Evolutionary conservation across 2,113 vertebrate genomes (phyloP).

Genomic region (Python bivittatus): DNA sequence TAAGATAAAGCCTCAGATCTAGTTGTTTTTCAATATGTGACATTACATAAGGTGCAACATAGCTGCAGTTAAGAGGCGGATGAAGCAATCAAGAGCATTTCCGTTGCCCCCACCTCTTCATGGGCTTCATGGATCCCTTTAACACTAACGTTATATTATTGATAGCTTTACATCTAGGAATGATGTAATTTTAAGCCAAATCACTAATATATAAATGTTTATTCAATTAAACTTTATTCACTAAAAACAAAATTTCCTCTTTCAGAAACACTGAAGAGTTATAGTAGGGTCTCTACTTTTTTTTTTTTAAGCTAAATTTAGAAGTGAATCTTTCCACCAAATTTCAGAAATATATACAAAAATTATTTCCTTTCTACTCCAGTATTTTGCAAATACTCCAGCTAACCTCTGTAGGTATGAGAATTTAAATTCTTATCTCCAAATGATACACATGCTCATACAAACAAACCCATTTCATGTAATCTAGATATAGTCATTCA

Average conservation of each 20-base stretch:
- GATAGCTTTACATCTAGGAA: conserved; percentile 52
- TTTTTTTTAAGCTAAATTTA: not conserved
- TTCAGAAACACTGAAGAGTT: conserved; percentile 28
- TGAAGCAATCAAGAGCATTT: conserved; percentile 17
- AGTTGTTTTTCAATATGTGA: not conserved
- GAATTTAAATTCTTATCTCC: not conserved
- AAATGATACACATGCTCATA: not conserved
- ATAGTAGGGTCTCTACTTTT: not conserved
- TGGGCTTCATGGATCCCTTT: conserved; percentile 67
- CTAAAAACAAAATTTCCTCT: conserved; percentile 47
- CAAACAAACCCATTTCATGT: not conserved
- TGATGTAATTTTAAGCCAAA: conserved; percentile 48
- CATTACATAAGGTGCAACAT: conserved; percentile 9
- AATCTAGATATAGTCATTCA: not conserved
- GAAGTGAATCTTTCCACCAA: fast-evolving
- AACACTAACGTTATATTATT: conserved; percentile 61
- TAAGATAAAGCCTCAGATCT: conserved; percentile 2
- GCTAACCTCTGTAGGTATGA: not conserved
- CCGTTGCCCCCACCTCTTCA: conserved; percentile 32
- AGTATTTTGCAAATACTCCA: not conserved
- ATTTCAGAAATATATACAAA: not conserved
- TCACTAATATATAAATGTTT: conserved; percentile 63
- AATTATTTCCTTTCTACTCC: not conserved
- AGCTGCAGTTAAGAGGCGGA: conserved; percentile 51
- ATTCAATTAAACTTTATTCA: conserved; percentile 60